phyloP scores from a whole-genome alignment of 2,797 vertebrate species.

The Tragelaphus eurycerus region DNA sequence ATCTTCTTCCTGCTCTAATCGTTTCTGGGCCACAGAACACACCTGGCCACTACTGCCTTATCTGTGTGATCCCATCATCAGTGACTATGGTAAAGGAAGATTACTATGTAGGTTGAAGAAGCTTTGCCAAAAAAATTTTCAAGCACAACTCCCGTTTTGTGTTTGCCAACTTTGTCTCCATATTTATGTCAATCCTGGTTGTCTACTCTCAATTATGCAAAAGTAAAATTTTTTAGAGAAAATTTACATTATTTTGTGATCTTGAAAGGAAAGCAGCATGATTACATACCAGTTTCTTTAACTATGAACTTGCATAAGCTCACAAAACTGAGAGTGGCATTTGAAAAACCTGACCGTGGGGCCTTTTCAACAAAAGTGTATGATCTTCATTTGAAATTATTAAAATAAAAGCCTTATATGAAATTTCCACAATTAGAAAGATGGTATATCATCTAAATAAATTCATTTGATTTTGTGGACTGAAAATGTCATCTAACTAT shows the following conservation, averaged over 20 bases:
- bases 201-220: not conserved
- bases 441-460: slow-evolving; percentile 78
- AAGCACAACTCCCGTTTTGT: not conserved
- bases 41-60: not conserved
- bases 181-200: too few species aligned
- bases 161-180: not conserved
- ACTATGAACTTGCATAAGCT: not conserved
- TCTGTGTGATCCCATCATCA: accelerated
- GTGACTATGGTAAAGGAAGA: not conserved
- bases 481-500: slow-evolving; percentile 70
- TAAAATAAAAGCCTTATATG: slow-evolving; percentile 60
- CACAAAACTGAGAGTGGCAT: not conserved
- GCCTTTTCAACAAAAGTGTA: not conserved
- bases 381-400: slow-evolving; percentile 44
- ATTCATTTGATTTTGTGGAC: slow-evolving; percentile 77
- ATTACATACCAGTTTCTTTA: not conserved
- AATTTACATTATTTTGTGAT: not conserved
- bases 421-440: slow-evolving; percentile 48
- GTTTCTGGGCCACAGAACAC: not conserved
- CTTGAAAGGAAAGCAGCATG: not conserved
- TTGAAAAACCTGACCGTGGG: slow-evolving; percentile 9
- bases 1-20: not conserved
- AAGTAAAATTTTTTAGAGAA: not conserved
- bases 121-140: not conserved
- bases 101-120: not conserved